Percentiles rank a stretch among this genome's conserved stretches.
phyloP scores from a whole-genome alignment of 2,797 vertebrate genomes.

The Xenentodon cancila region DNA sequence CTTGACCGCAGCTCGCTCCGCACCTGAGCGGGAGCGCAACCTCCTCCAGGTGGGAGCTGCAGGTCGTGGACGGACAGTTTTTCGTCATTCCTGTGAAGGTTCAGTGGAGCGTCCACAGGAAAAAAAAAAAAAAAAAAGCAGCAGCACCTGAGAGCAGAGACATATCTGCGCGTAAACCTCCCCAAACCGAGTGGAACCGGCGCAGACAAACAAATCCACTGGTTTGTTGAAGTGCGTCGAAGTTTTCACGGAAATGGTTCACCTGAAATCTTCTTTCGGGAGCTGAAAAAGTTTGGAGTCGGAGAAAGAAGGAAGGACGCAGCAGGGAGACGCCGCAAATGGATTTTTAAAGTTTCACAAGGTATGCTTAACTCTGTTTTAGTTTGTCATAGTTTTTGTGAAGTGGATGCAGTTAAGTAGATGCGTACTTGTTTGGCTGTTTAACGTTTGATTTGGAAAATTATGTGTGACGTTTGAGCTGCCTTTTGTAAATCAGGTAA shows the following conservation, averaged over 20 bases:
- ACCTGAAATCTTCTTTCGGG: conserved; percentile 75
- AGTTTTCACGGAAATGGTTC: conserved; percentile 74
- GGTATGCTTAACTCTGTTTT: conserved; percentile 44
- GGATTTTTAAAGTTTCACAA: conserved; percentile 57
- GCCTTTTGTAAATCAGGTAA: too few species aligned
- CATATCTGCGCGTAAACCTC: background rate
- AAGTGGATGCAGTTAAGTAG: too few species aligned
- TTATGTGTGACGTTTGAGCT: too few species aligned
- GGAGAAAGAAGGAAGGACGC: conserved; percentile 38
- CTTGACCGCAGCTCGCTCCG: conserved; percentile 7
- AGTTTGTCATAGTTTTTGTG: background rate
- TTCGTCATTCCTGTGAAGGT: conserved; percentile 24
- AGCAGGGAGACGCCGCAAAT: conserved; percentile 71
- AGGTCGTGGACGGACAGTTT: conserved; percentile 15
- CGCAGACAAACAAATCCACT: conserved; percentile 7
- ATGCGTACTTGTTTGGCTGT: too few species aligned
- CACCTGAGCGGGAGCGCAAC: conserved; percentile 64
- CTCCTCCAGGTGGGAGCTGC: conserved; percentile 70
- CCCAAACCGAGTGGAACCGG: background rate
- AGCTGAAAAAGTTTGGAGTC: conserved; percentile 64
- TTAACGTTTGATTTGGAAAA: too few species aligned
- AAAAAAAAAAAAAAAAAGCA: too few species aligned
- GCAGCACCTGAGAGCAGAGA: conserved; percentile 5
- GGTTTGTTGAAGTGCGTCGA: conserved; percentile 33
- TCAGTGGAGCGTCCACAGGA: conserved; percentile 11